These are phyloP conservation scores for Crotophaga sulcirostris DNA, from an alignment of 2,113 vertebrate species.

Conservation along the genomic window DNA sequence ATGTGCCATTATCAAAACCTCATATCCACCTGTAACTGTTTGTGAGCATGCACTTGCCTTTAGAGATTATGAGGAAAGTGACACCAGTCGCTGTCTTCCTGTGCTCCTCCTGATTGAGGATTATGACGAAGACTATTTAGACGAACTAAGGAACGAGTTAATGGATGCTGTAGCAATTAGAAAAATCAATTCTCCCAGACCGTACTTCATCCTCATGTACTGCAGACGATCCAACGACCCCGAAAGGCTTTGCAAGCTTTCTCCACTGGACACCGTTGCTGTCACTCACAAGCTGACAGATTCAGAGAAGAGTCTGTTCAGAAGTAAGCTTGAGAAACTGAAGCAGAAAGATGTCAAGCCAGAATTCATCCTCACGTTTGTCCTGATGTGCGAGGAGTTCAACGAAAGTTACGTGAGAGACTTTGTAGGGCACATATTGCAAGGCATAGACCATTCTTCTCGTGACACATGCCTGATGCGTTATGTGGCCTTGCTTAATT, in stretches of 20 bases:
- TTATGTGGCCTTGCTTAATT: constrained; percentile 83
- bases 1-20: constrained; percentile 79
- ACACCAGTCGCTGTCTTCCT: constrained; percentile 71
- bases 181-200: constrained; percentile 57
- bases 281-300: constrained; percentile 82
- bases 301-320: constrained; percentile 76
- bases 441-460: constrained; percentile 68
- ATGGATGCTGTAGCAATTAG: constrained; percentile 67
- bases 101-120: constrained; percentile 83
- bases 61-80: constrained; percentile 80
- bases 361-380: constrained; percentile 83
- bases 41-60: constrained; percentile 77
- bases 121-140: constrained; percentile 78
- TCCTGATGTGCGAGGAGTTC: constrained; percentile 84
- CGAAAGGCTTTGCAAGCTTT: constrained; percentile 71
- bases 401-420: constrained; percentile 52
- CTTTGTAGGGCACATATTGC: constrained; percentile 76
- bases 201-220: constrained; percentile 80
- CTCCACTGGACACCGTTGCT: constrained; percentile 75
- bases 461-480: constrained; percentile 71
- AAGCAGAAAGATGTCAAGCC: constrained; percentile 38
- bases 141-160: constrained; percentile 74
- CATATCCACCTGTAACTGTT: constrained; percentile 57
- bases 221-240: constrained; percentile 79
- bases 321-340: constrained; percentile 72